phyloP scores from a whole-genome alignment of 2,113 vertebrate species.

The Menidia beryllina region DNA sequence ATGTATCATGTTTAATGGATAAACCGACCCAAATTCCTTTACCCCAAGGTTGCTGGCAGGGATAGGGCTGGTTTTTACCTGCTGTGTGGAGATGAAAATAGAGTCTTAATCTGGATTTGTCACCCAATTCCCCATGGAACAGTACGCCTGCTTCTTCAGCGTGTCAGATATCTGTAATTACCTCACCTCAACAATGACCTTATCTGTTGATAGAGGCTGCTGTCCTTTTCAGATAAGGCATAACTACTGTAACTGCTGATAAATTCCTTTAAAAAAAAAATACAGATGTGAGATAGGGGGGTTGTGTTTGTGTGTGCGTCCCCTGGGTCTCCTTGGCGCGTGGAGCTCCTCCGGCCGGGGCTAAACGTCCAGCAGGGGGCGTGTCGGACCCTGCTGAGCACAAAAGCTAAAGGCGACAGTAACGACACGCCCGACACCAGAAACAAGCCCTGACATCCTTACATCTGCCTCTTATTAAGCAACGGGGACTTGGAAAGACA shows the following conservation, averaged over 20 bases:
- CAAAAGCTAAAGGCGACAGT: slow-evolving; percentile 26
- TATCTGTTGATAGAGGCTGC: slow-evolving; percentile 54
- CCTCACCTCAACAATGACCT: slow-evolving; percentile 64
- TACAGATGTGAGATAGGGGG: slow-evolving; percentile 3
- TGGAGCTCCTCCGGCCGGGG: slow-evolving; percentile 23
- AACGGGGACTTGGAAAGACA: slow-evolving; percentile 4
- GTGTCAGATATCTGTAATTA: slow-evolving; percentile 65
- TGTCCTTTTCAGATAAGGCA: slow-evolving; percentile 60
- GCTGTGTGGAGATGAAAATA: slow-evolving; percentile 61
- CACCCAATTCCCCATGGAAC: slow-evolving; percentile 46
- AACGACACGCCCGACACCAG: slow-evolving; percentile 68
- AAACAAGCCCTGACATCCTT: slow-evolving; percentile 29
- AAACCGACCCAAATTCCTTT: slow-evolving; percentile 69
- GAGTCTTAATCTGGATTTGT: slow-evolving; percentile 55
- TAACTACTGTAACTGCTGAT: slow-evolving; percentile 32
- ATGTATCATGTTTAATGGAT: slow-evolving; percentile 74
- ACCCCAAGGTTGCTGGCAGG: slow-evolving; percentile 19
- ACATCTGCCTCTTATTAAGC: too few species aligned
- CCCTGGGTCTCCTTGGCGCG: slow-evolving; percentile 58
- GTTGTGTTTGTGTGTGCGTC: slow-evolving; percentile 7
- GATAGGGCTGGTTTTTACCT: slow-evolving; percentile 36
- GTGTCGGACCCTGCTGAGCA: slow-evolving; percentile 37
- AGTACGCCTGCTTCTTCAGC: slow-evolving; percentile 24
- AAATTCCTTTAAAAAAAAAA: slow-evolving; percentile 1
- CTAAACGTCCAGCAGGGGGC: slow-evolving; percentile 31